Conservation (phyloP, 2,888 invertebrate species). For the Orchesellides sinensis region DNA sequence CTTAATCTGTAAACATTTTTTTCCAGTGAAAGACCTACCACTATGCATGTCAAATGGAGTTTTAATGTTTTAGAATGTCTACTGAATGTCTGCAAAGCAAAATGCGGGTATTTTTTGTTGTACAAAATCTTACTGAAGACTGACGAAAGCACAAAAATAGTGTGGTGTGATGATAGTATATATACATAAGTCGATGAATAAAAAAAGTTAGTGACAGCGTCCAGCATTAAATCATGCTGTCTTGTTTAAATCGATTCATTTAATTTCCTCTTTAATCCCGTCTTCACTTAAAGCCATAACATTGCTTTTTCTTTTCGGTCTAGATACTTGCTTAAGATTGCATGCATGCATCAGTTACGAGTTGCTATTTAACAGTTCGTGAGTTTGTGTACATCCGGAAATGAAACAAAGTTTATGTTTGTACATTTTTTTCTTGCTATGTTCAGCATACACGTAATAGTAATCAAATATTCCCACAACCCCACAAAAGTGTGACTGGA, state of each 20-base stretch:
- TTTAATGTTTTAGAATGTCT: background rate
- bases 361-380: no score
- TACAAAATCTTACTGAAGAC: background rate
- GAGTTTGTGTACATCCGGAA: slow-evolving; percentile 49
- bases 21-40: slow-evolving; percentile 23
- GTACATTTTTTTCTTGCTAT: background rate
- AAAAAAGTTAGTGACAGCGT: slow-evolving; percentile 43
- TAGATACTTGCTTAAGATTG: no score
- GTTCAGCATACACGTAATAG: no score
- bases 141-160: background rate
- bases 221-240: slow-evolving; percentile 57
- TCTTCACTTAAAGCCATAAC: slow-evolving; percentile 12
- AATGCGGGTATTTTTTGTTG: background rate
- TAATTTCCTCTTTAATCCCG: slow-evolving; percentile 52
- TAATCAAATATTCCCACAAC: no score
- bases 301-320: background rate
- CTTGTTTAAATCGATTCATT: slow-evolving; percentile 58
- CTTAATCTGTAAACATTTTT: background rate
- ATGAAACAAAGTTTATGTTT: slow-evolving; percentile 17
- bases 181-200: background rate
- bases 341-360: no score
- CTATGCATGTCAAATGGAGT: background rate
- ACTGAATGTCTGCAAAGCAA: background rate
- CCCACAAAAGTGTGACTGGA: slow-evolving; percentile 3
- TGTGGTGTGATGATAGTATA: no score